These are phyloP conservation scores for Percina caprodes DNA, from an alignment of 2,113 vertebrate species.

Conservation along the genomic window DNA sequence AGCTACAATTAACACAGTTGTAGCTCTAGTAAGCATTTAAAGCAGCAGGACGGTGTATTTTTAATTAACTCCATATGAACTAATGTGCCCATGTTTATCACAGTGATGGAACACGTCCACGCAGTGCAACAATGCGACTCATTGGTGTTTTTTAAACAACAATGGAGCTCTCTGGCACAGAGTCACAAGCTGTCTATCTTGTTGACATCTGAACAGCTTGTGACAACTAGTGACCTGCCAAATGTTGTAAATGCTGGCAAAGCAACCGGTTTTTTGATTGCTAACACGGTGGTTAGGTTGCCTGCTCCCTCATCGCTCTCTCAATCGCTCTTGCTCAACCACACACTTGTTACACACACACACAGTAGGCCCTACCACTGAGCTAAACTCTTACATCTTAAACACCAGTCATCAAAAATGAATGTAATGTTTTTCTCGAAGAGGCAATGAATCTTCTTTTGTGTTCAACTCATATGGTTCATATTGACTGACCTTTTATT, in stretches of 20 bases:
- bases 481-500: too few species aligned
- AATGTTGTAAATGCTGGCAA: neutral
- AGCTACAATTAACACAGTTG: neutral
- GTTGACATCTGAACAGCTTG: neutral
- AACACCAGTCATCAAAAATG: too few species aligned
- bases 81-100: neutral
- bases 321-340: too few species aligned
- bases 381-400: too few species aligned
- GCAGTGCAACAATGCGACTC: neutral
- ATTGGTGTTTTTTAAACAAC: neutral
- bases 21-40: neutral
- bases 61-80: too few species aligned
- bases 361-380: too few species aligned
- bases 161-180: neutral
- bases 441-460: too few species aligned
- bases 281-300: neutral
- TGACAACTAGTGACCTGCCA: neutral
- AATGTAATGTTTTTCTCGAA: too few species aligned
- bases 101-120: neutral
- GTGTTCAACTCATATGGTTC: too few species aligned
- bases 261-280: conserved; percentile 10
- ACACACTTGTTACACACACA: too few species aligned
- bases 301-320: neutral
- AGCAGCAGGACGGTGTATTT: neutral
- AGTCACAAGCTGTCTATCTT: neutral